Evolutionary conservation across 2,797 vertebrate species (phyloP).

Genomic region (Gadopsis bispinosus): DNA sequence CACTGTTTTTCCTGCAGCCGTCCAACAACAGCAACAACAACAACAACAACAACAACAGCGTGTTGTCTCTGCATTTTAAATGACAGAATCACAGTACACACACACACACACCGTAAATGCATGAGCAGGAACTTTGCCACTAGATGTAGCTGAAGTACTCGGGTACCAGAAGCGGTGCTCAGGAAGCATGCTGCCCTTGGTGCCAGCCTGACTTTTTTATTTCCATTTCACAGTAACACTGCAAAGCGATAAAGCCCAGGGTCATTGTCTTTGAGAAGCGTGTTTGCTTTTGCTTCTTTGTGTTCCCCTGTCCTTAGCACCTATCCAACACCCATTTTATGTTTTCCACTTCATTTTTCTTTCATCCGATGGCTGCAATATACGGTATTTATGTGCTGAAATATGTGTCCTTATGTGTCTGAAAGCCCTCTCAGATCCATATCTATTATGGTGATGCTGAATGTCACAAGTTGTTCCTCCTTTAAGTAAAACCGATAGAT

Average conservation of each 20-base stretch:
- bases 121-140: conserved; percentile 74
- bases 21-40: background rate
- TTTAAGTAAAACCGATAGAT: conserved; percentile 16
- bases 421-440: background rate
- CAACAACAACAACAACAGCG: background rate
- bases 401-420: background rate
- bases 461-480: conserved; percentile 1
- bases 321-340: background rate
- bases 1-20: background rate
- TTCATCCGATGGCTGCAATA: background rate
- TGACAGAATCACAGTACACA: conserved; percentile 38
- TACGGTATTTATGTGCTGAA: background rate
- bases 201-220: conserved; percentile 25
- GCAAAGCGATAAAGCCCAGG: conserved; percentile 20
- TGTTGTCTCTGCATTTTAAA: conserved; percentile 17
- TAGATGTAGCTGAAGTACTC: conserved; percentile 87
- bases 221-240: conserved; percentile 38
- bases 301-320: background rate
- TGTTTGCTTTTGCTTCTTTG: background rate
- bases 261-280: conserved; percentile 18
- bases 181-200: conserved; percentile 33
- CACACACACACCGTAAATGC: conserved; percentile 32
- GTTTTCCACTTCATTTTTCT: background rate
- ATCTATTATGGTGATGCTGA: conserved; percentile 6
- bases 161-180: conserved; percentile 58